phyloP scores from a whole-genome alignment of 1,140 invertebrate genomes.

The Cyrtorhinus lividipennis region DNA sequence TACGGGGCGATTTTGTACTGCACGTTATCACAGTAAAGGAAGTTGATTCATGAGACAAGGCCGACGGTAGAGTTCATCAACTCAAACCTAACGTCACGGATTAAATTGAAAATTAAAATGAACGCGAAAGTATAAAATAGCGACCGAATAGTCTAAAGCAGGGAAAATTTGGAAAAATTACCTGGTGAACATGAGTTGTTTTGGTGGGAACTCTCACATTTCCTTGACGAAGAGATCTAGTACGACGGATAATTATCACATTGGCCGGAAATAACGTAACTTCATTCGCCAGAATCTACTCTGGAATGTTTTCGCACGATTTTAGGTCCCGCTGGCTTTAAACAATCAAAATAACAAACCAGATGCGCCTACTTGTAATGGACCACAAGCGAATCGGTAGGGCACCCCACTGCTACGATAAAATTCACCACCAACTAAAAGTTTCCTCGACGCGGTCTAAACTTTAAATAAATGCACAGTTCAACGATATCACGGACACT shows the following conservation, averaged over 20 bases:
- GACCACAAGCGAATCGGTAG: not conserved
- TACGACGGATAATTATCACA: not conserved
- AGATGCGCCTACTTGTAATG: not conserved
- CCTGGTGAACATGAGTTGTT: not conserved
- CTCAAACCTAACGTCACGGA: no score
- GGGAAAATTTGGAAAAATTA: constrained; percentile 11
- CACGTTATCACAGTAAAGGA: no score
- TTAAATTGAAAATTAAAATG: no score
- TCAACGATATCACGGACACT: not conserved
- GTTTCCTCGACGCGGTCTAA: not conserved
- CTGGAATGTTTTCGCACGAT: not conserved
- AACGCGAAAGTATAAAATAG: no score
- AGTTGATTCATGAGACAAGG: no score
- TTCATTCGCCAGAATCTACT: not conserved
- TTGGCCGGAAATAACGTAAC: not conserved
- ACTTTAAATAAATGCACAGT: not conserved
- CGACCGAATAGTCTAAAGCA: no score
- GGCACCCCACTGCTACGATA: not conserved
- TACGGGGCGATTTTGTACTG: no score
- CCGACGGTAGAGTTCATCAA: no score
- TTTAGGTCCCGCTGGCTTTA: not conserved
- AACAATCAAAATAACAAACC: not conserved
- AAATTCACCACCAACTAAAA: not conserved
- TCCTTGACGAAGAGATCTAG: not conserved
- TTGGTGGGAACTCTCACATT: constrained; percentile 1